These are phyloP conservation scores for Aleiodes leptofemur DNA, from an alignment of 2,888 invertebrate species.

Conservation along the genomic window DNA sequence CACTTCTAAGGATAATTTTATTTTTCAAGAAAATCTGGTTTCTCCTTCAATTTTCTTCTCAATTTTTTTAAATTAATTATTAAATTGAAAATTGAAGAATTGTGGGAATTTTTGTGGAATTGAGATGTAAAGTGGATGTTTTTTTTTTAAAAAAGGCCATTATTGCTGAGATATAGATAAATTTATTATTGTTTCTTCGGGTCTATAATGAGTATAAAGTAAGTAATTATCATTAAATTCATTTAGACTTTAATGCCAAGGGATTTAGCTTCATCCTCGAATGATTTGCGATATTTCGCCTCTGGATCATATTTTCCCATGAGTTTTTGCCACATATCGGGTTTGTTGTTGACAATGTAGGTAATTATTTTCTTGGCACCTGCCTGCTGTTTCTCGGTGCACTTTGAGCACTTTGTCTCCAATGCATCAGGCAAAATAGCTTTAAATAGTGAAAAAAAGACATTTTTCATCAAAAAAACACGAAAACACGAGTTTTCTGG, in stretches of 20 bases:
- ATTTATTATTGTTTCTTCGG: background rate
- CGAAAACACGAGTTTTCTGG: background rate
- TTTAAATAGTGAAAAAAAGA: slow-evolving; percentile 58
- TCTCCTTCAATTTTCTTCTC: no score
- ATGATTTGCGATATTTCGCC: slow-evolving; percentile 68
- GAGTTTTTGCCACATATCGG: slow-evolving; percentile 81
- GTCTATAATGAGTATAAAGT: background rate
- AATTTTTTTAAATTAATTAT: no score
- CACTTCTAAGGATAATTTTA: no score
- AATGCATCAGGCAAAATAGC: slow-evolving; percentile 80
- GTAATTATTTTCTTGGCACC: slow-evolving; percentile 80
- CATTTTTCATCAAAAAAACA: background rate
- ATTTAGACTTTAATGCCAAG: background rate
- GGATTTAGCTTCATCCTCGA: slow-evolving; percentile 1
- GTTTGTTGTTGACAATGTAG: slow-evolving; percentile 79
- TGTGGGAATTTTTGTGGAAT: no score
- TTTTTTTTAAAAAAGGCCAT: background rate
- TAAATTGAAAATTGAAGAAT: no score
- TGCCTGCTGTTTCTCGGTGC: slow-evolving; percentile 79
- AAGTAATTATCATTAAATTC: background rate
- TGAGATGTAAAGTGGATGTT: no score
- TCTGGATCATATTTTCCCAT: slow-evolving; percentile 81
- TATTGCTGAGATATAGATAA: no score
- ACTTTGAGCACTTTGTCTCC: slow-evolving; percentile 80
- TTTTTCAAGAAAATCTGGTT: no score